phyloP scores from a whole-genome alignment of 2,113 vertebrate species.

The Cebus imitator region DNA sequence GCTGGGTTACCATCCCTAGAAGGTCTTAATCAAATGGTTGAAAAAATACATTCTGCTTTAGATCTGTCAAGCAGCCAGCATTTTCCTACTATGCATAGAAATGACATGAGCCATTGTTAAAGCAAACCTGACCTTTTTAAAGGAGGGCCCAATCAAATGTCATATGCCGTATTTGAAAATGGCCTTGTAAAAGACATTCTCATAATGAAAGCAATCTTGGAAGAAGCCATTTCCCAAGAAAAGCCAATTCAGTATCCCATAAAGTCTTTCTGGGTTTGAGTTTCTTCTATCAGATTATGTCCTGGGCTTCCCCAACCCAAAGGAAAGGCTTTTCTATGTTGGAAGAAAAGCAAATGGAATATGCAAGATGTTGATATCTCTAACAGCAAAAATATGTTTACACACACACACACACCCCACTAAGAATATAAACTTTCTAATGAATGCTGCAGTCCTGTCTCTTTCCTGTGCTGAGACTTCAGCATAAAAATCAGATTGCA shows the following conservation, averaged over 20 bases:
- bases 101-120: not conserved
- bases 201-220: not conserved
- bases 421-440: not conserved
- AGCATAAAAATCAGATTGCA: accelerated
- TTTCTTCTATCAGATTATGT: not conserved
- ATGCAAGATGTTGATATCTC: constrained; percentile 17
- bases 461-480: not conserved
- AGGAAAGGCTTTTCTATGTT: not conserved
- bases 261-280: not conserved
- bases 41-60: not conserved
- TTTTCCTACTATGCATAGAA: accelerated
- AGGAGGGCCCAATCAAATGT: constrained; percentile 11
- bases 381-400: not conserved
- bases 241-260: not conserved
- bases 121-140: not conserved
- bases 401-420: not conserved
- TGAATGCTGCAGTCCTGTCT: accelerated
- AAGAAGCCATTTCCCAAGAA: not conserved
- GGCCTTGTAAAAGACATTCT: not conserved
- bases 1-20: not conserved
- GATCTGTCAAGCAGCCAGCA: not conserved
- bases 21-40: not conserved
- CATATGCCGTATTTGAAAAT: not conserved
- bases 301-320: not conserved
- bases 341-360: constrained; percentile 37